Percentiles rank a stretch among this genome's conserved stretches.
These are phyloP conservation scores for Tenthredo scrophulariae DNA, from an alignment of 2,888 invertebrate genomes.

Conservation along the genomic window DNA sequence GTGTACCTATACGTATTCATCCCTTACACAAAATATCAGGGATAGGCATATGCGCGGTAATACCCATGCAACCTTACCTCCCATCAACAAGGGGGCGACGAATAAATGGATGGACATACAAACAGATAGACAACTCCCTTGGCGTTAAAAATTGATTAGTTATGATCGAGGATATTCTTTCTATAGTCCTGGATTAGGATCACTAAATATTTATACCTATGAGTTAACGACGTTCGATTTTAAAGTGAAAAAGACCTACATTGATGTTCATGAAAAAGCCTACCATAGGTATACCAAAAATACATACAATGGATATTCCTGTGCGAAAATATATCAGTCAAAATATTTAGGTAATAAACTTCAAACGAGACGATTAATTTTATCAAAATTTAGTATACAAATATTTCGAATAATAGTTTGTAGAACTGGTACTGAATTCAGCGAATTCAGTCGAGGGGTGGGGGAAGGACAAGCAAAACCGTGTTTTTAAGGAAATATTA, in stretches of 20 bases:
- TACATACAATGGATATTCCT: too few relatives aligned
- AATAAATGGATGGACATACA: slow-evolving; percentile 9
- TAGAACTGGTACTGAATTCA: too few relatives aligned
- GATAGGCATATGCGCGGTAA: slow-evolving; percentile 71
- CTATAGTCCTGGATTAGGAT: neutral
- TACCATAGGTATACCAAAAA: neutral
- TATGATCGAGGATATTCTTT: slow-evolving; percentile 17
- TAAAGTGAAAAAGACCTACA: neutral
- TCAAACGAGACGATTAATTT: too few relatives aligned
- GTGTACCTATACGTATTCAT: slow-evolving; percentile 62
- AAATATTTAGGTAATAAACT: too few relatives aligned
- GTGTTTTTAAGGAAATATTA: too few relatives aligned
- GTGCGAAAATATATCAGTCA: too few relatives aligned
- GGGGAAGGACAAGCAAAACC: too few relatives aligned
- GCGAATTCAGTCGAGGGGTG: too few relatives aligned
- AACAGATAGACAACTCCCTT: slow-evolving; percentile 24
- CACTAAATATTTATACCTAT: slow-evolving; percentile 10
- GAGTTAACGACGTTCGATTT: neutral
- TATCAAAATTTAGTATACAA: too few relatives aligned
- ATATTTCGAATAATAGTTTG: too few relatives aligned
- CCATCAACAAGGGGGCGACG: neutral
- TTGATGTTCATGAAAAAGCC: neutral
- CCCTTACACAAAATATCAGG: slow-evolving; percentile 56
- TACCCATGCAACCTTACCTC: slow-evolving; percentile 66
- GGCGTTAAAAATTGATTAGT: slow-evolving; percentile 48